Percentiles rank a stretch among this genome's conserved stretches.
Conservation (phyloP, 1,140 invertebrate species). For the Hycleus phaleratus region DNA sequence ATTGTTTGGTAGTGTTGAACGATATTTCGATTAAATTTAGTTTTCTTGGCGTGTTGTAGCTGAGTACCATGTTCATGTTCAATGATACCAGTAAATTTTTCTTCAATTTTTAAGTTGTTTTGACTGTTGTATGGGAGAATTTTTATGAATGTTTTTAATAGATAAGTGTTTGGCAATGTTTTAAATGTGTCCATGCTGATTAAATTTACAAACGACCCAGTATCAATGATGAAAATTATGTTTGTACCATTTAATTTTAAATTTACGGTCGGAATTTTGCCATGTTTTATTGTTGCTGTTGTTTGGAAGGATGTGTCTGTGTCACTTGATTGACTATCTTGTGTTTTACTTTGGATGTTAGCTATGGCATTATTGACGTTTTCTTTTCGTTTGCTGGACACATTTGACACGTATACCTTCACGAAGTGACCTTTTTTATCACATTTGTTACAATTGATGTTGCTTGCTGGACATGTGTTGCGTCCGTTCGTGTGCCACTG, state of each 20-base stretch:
- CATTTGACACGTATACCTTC: background rate
- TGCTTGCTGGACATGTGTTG: background rate
- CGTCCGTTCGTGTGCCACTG: background rate
- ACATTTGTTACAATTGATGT: background rate
- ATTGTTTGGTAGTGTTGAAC: background rate
- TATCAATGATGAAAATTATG: background rate
- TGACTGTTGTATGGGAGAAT: background rate
- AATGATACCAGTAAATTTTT: background rate
- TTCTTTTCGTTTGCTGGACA: background rate
- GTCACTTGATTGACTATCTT: background rate
- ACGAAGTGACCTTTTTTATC: background rate
- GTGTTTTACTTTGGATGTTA: background rate
- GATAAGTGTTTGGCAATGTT: too few species aligned
- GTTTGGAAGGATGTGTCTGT: background rate
- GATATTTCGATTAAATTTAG: background rate
- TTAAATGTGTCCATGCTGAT: too few species aligned
- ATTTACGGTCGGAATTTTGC: background rate
- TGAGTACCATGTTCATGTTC: background rate
- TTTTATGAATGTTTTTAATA: background rate
- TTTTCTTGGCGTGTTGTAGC: background rate
- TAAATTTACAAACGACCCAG: background rate
- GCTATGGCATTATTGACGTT: background rate
- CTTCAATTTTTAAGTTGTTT: background rate
- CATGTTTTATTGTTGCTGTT: background rate
- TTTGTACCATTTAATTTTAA: background rate